phyloP scores from a whole-genome alignment of 2,113 vertebrate genomes.

The Asarcornis scutulata region DNA sequence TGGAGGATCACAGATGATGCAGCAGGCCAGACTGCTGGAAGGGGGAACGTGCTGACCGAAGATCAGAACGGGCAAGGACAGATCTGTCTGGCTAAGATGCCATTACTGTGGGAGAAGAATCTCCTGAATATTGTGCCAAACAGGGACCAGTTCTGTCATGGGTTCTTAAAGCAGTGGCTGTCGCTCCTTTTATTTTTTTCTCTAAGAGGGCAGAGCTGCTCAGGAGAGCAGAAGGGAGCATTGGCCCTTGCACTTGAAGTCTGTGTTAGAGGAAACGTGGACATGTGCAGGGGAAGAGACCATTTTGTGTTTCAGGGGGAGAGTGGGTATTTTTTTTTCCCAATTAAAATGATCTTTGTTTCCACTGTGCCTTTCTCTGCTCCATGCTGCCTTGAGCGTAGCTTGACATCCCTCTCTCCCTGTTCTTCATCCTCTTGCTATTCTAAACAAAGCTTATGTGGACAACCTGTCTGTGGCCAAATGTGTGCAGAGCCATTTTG shows the following conservation, averaged over 20 bases:
- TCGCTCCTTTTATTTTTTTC: not conserved
- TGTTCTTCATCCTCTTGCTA: not conserved
- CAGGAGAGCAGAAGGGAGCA: not conserved
- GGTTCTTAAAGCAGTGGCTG: not conserved
- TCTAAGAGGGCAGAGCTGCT: not conserved
- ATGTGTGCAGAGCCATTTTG: not conserved
- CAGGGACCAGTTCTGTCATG: slow-evolving; percentile 23
- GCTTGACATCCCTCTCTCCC: not conserved
- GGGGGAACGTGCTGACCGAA: not conserved
- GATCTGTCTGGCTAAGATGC: not conserved
- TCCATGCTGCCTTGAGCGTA: not conserved
- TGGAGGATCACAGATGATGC: not conserved
- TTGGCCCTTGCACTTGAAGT: not conserved
- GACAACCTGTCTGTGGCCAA: not conserved
- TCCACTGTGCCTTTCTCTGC: not conserved
- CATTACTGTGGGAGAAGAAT: not conserved
- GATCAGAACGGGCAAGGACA: not conserved
- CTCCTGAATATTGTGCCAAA: not conserved
- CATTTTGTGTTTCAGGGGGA: not conserved
- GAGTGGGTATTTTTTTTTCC: not conserved
- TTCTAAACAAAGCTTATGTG: not conserved
- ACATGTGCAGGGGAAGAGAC: not conserved
- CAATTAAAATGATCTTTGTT: slow-evolving; percentile 58
- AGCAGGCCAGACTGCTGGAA: not conserved
- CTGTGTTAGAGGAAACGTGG: not conserved